Base-by-base conservation (phyloP, 2,113 vertebrate species). In the Dromaius novaehollandiae region DNA sequence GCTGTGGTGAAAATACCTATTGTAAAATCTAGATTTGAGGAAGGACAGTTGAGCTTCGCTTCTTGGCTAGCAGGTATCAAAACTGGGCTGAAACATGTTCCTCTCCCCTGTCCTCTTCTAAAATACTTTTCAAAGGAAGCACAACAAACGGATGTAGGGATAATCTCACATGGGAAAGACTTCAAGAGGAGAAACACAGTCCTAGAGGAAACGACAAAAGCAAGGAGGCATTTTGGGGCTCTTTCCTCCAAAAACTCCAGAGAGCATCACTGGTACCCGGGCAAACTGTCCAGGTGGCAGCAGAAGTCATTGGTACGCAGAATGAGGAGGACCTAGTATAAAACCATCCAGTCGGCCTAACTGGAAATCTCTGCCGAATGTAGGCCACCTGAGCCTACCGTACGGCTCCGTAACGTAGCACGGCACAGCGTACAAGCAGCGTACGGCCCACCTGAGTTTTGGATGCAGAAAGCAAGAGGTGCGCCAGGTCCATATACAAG, bases 371-470 rank as follows among this genome's bases (percentile, higher is more conserved):
- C 68, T 2, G 38, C 11, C 48, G 36, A 25, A 40, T 13, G 8
- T 0, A 18, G 36, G 16, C 26, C 10, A 2, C 25, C 13, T 18
- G 16, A 30, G 26, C 51, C n/a, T 73, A 30, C 36, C 42, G 22
- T 3, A 30, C 0, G 51, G 38, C 38, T 70, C 56, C 16, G 2
- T 9, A 48, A 64, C 16, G 22, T 9, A 13, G 14, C 3, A 9
- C 6, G 34, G 7, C 44, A 32, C 60, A 32, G 36, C 3, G 2
- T 10, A 18, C 22, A 30, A 8, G 7, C 1, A 12, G 13, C 9
- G 0, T 10, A 6, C 11, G 40, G 40, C 55, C 40, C 36, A 56
- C 0, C 22, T 0, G 3, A 51, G 65, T 51, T 17, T 19, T 3
- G n/a, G 68, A 44, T 0, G 2, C 24, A 30, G 65, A 18, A 6